Percentiles rank a stretch among this genome's conserved stretches.
These are phyloP conservation scores for Crotalus helleri DNA, from an alignment of 2,113 vertebrate species.

Conservation along the genomic window DNA sequence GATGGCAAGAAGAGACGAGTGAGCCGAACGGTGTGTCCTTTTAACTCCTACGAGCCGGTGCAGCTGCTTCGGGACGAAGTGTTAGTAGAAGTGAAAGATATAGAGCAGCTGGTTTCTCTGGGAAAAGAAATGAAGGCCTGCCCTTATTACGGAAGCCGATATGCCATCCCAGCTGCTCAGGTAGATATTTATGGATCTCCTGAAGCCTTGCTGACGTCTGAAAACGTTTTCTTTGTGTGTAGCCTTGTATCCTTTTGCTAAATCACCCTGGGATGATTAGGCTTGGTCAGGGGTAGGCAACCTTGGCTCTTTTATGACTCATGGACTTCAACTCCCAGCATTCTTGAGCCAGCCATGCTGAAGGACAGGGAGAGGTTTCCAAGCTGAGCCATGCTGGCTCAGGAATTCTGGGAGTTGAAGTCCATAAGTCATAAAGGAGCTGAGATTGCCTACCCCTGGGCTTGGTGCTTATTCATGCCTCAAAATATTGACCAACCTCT, in stretches of 20 bases:
- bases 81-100: slow-evolving; percentile 82
- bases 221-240: background rate
- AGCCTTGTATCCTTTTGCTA: background rate
- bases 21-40: slow-evolving; percentile 74
- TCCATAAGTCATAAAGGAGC: too few species aligned
- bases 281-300: background rate
- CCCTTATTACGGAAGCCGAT: slow-evolving; percentile 88
- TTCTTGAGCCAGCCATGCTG: too few species aligned
- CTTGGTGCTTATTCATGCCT: background rate
- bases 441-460: too few species aligned
- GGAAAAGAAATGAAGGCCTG: slow-evolving; percentile 81
- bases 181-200: slow-evolving; percentile 46
- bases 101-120: slow-evolving; percentile 84
- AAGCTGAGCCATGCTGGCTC: too few species aligned
- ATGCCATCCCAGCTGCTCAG: slow-evolving; percentile 85
- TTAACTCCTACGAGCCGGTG: slow-evolving; percentile 76
- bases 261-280: background rate
- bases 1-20: slow-evolving; percentile 70
- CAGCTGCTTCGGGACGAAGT: slow-evolving; percentile 83
- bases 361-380: too few species aligned
- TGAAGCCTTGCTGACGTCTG: background rate
- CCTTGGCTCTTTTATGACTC: too few species aligned
- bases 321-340: too few species aligned
- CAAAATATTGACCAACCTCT: background rate
- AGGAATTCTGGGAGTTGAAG: too few species aligned